Base-by-base conservation (phyloP, 2,113 vertebrate species). In the Dipodomys stephensi region DNA sequence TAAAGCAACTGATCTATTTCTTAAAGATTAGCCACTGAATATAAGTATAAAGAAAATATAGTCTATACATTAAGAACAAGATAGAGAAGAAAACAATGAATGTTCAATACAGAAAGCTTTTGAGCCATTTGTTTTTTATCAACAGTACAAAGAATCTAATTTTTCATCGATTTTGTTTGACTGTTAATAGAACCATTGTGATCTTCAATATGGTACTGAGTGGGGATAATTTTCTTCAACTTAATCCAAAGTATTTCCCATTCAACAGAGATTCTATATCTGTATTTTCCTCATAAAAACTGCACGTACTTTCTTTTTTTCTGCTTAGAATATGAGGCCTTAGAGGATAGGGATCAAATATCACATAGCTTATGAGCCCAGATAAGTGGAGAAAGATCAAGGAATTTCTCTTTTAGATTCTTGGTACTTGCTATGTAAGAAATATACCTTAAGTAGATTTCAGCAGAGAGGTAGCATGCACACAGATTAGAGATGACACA, bases 81-180 rank as follows among this genome's bases (percentile, higher is more conserved):
- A 71, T 3, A 65, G 35, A 62, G 27, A 25, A 60, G n/a, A 77
- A 77, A 87, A 84, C 2, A 76, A 4, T 15, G 6, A 27, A 67
- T 71, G 28, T 69, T 94, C 16, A 90, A 84, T 12, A 57, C 1
- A 22, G 49, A 67, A n/a, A 53, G 2, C 82, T 83, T 53, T n/a
- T 32, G 35, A 82, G 19, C 27, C 49, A 35, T 39, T 44, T 20
- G 8, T 53, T 92, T 95, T 86, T 95, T 86, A 72, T 83, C 11
- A 74, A 30, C 7, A 82, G 76, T 39, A 73, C 77, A 82, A 82
- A 83, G 16, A 83, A 4, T 32, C 16, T 60, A 60, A 67, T 32
- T 81, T 57, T 60, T 86, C 7, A 22, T 11, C 35, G 30, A 19
- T 32, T 64, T 72, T 69, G 39, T 32, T 62, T 82, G 13, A 13